phyloP scores from a whole-genome alignment of 2,113 vertebrate species.

The Semicossyphus pulcher region DNA sequence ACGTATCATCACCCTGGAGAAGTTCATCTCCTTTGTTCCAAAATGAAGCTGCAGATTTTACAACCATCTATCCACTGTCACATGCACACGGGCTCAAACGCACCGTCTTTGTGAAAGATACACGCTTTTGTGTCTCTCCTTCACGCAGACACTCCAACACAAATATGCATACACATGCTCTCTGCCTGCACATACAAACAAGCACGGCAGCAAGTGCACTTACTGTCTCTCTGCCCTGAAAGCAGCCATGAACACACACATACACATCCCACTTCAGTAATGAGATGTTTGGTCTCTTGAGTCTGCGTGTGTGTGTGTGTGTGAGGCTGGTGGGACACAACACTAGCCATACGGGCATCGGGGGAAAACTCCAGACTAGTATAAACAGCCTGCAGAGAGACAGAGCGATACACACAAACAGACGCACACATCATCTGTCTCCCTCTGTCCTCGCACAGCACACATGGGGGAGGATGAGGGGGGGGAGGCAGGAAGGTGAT shows the following conservation, averaged over 20 bases:
- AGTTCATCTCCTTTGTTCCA: constrained; percentile 29
- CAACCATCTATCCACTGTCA: constrained; percentile 53
- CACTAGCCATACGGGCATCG: constrained; percentile 25
- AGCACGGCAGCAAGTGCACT: constrained; percentile 8
- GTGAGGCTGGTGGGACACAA: constrained; percentile 11
- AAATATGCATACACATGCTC: constrained; percentile 32
- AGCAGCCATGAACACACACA: constrained; percentile 6
- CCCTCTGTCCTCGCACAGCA: constrained; percentile 21
- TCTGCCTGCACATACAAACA: constrained; percentile 16
- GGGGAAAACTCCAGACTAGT: constrained; percentile 44
- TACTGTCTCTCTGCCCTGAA: constrained; percentile 10
- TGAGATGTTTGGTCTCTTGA: constrained; percentile 23
- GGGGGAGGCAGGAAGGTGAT: not conserved
- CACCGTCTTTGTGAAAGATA: constrained; percentile 20
- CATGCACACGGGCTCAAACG: not conserved
- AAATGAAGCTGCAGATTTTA: constrained; percentile 49
- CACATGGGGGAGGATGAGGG: constrained; percentile 39
- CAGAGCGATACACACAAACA: constrained; percentile 5
- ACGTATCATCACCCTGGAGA: constrained; percentile 14
- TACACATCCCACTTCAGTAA: constrained; percentile 22
- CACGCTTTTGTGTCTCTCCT: constrained; percentile 32
- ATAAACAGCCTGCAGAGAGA: constrained; percentile 59
- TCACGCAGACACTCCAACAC: constrained; percentile 14
- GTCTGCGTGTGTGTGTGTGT: constrained; percentile 8
- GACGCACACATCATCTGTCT: constrained; percentile 44